Conservation (phyloP, 2,797 vertebrate species). For the Botia almorhae region DNA sequence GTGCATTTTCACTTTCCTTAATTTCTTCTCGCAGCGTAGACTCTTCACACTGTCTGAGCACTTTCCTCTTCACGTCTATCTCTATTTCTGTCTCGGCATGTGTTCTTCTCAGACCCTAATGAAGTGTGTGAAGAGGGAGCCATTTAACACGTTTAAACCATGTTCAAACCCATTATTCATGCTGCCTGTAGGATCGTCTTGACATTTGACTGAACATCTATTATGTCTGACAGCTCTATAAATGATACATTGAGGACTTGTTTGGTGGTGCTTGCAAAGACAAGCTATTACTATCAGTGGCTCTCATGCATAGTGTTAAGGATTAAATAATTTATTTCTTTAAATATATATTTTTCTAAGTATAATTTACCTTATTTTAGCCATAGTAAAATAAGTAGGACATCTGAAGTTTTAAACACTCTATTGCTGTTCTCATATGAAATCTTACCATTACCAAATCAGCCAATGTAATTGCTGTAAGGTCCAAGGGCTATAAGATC, state of each 20-base stretch:
- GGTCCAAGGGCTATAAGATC: too few species aligned
- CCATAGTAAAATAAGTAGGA: too few species aligned
- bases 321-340: neutral
- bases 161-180: slow-evolving; percentile 50
- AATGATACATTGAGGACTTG: slow-evolving; percentile 23
- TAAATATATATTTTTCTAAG: too few species aligned
- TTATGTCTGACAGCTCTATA: slow-evolving; percentile 50
- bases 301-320: neutral
- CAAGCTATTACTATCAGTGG: neutral
- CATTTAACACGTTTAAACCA: slow-evolving; percentile 46
- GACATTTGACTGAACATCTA: slow-evolving; percentile 54
- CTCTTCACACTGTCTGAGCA: slow-evolving; percentile 34
- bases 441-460: too few species aligned
- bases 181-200: slow-evolving; percentile 38
- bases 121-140: slow-evolving; percentile 41
- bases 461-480: too few species aligned
- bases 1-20: slow-evolving; percentile 25
- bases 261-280: neutral
- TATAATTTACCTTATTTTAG: too few species aligned
- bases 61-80: slow-evolving; percentile 7
- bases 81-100: slow-evolving; percentile 33
- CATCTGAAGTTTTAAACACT: too few species aligned
- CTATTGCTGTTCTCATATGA: too few species aligned
- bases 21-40: slow-evolving; percentile 14
- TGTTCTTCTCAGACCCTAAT: slow-evolving; percentile 44